phyloP scores from a whole-genome alignment of 2,888 invertebrate genomes.

The Pegoplata infirma region DNA sequence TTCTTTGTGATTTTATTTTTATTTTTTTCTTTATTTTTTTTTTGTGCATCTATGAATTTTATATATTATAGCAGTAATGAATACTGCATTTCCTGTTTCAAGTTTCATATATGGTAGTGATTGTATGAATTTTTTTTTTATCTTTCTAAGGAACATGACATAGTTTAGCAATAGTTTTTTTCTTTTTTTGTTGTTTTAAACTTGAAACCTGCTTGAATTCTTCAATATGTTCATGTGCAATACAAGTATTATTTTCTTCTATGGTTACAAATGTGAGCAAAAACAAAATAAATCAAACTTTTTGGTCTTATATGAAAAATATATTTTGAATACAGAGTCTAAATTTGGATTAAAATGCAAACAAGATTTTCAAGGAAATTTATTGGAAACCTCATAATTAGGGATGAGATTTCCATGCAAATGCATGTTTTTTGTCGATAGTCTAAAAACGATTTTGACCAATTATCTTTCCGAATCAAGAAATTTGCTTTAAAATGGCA shows the following conservation, averaged over 20 bases:
- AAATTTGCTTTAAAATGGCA: too few species aligned
- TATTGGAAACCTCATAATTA: too few species aligned
- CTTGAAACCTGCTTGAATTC: slow-evolving; percentile 19
- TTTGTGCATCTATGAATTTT: slow-evolving; percentile 2
- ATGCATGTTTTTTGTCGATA: too few species aligned
- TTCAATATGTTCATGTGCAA: neutral
- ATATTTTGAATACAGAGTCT: too few species aligned
- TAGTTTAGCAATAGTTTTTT: slow-evolving; percentile 42
- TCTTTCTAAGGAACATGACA: slow-evolving; percentile 52
- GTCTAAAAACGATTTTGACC: too few species aligned
- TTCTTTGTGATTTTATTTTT: neutral
- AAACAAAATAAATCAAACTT: too few species aligned
- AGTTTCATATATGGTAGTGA: slow-evolving; percentile 16
- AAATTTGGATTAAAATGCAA: too few species aligned
- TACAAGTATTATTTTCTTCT: neutral
- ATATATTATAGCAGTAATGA: slow-evolving; percentile 12
- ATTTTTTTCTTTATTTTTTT: neutral
- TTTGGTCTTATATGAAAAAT: slow-evolving; percentile 15
- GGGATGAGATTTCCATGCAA: too few species aligned
- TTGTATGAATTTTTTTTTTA: too few species aligned
- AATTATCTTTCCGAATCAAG: too few species aligned
- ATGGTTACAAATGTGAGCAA: neutral
- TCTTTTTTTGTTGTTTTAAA: slow-evolving; percentile 17
- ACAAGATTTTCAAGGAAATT: too few species aligned
- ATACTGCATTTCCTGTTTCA: slow-evolving; percentile 44